Base-by-base conservation (phyloP, 2,888 invertebrate genomes). In the Morinoia aosen region DNA sequence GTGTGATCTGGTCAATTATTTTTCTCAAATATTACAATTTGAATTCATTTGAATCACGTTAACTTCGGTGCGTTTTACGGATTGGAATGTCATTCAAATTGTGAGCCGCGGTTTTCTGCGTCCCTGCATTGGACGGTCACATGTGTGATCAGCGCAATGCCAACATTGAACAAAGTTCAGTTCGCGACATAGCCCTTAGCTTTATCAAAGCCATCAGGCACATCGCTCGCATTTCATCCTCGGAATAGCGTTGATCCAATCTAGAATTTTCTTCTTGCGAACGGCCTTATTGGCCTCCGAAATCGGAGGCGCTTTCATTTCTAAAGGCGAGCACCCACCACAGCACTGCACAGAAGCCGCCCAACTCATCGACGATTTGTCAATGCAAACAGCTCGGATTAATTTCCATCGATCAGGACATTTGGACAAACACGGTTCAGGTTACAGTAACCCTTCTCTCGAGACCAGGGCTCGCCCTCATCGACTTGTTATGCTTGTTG, bases 361-460 rank as follows among this genome's bases (percentile, higher is more conserved):
- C 25, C 56, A 56, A 93, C 39, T 93, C 57, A 93, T 93, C 57
- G 19, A 33, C 93, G 93, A 93, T 93, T 93, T 93, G 93, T 57
- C 93, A 93, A 93, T 25, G 93, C 93, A 93, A 93, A 93, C 93
- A 93, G 25, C 93, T 93, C n/a, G 57, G 57, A 93, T 93, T 93
- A 56, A 57, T 57, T 57, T 57, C 93, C 93, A 93, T 93, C 93
- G 93, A 93, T 93, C 93, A 93, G 93, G 93, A 56, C 57, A 57
- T 57, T 56, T 57, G 93, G 57, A 33, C 56, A 93, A 57, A 93
- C 93, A 57, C 25, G 58, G 93, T 48, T 93, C 56, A 57, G 58
- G 93, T 93, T 93, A 93, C 93, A 90, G 48, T 39, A 90, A 90
- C 90, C 90, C 90, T 90, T 90, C 90, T 40, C 90, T 90, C 40